Base-by-base conservation (phyloP, 2,888 invertebrate genomes). In the Gasteruption jaculator region DNA sequence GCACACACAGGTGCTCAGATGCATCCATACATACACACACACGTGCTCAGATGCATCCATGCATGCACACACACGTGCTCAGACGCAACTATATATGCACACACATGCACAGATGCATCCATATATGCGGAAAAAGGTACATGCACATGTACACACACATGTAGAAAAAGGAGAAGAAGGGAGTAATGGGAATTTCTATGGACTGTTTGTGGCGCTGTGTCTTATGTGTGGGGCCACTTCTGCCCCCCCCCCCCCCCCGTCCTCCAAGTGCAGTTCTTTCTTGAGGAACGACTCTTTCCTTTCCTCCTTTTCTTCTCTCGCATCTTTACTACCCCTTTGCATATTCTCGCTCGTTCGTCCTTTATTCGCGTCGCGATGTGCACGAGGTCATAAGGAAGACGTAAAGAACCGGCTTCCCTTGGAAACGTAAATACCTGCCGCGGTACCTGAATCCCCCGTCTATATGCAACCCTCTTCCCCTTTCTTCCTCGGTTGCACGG, bases 151-250 rank as follows among this genome's bases (percentile, higher is more conserved):
- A 12, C 24, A 27, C 22, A 11, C 41, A 35, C 38, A 46, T 48
- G 37, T n/a, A n/a, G n/a, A n/a, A n/a, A n/a, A n/a, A 38, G 43
- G 46, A 27, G 27, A 27, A 47, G 46, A 48, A 46, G 46, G 41
- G 43, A 46, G 39, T 41, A 39, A 36, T 40, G 46, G 46, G 33
- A 56, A 52, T 52, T 56, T 55, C 52, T 56, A 55, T 56, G 54
- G 56, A 54, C 45, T 60, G 56, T 57, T 58, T 57, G 55, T 57
- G 52, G 55, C 54, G 49, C 50, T 53, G 41, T 52, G 50, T 49
- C 47, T 46, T 49, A 37, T 48, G 31, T 47, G 44, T 49, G 51
- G 42, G 52, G 54, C 53, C 50, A 52, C 54, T 60, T 60, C 49
- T 56, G 49, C 54, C 48, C 50, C 50, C 52, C 11, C 16, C 34